phyloP scores from a whole-genome alignment of 2,113 vertebrate species.

The Poeciliopsis turrubarensis region DNA sequence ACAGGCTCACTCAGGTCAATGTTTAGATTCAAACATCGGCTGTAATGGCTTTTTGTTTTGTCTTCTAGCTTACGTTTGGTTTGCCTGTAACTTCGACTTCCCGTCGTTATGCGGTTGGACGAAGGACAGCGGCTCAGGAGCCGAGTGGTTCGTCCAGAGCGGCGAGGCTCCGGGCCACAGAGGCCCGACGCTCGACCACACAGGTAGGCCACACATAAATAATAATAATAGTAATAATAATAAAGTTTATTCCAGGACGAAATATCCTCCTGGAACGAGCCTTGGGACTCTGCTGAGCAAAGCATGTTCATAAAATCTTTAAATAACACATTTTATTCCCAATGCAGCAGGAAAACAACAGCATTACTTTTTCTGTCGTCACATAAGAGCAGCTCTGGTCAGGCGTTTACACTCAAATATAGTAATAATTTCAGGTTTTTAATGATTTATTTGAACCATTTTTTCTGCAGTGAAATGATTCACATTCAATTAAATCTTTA shows the following conservation, averaged over 20 bases:
- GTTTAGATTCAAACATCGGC: background rate
- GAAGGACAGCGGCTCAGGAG: slow-evolving; percentile 81
- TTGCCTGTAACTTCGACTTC: slow-evolving; percentile 93
- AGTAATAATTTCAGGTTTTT: background rate
- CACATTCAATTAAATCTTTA: background rate
- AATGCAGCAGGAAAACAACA: background rate
- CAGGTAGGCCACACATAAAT: slow-evolving; percentile 77
- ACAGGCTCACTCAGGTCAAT: too few relatives aligned
- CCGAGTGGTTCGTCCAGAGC: slow-evolving; percentile 87
- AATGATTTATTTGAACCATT: too few relatives aligned
- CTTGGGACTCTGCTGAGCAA: background rate
- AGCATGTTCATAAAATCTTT: slow-evolving; percentile 35
- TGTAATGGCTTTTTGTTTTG: background rate
- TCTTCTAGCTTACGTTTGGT: slow-evolving; percentile 81
- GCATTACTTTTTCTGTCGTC: background rate
- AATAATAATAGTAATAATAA: too few relatives aligned
- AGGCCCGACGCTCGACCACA: slow-evolving; percentile 86
- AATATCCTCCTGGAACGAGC: background rate
- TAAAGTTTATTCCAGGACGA: too few relatives aligned
- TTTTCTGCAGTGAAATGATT: background rate
- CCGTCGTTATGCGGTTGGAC: slow-evolving; percentile 92
- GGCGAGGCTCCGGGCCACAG: slow-evolving; percentile 72
- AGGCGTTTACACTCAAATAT: background rate
- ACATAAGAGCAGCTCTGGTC: background rate
- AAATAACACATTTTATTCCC: slow-evolving; percentile 13